These are phyloP conservation scores for Noctua janthina DNA, from an alignment of 2,888 invertebrate genomes.

Conservation along the genomic window DNA sequence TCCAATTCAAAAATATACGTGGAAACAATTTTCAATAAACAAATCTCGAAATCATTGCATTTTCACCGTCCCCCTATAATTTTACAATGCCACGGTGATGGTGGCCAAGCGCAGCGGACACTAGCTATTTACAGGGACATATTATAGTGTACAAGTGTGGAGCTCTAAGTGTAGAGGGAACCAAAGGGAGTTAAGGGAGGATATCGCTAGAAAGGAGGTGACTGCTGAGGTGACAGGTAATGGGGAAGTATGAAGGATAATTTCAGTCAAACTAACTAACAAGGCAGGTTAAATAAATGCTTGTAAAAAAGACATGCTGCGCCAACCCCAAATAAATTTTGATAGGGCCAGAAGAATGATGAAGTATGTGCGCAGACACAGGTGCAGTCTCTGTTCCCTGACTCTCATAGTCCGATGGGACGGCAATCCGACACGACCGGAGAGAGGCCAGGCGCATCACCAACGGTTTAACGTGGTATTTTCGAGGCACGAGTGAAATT, in stretches of 20 bases:
- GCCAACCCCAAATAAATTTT: not conserved
- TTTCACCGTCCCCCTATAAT: constrained; percentile 23
- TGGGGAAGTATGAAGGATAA: not conserved
- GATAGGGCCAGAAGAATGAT: not conserved
- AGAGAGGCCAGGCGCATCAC: not conserved
- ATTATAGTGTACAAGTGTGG: not conserved
- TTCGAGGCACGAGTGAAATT: no score
- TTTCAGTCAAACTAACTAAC: not conserved
- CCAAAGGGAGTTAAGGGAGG: not conserved
- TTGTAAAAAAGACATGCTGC: not conserved
- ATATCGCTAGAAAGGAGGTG: not conserved
- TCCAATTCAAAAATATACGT: constrained; percentile 12
- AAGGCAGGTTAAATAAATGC: not conserved
- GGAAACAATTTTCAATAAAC: constrained; percentile 57
- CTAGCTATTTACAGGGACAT: not conserved
- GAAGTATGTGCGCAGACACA: no score
- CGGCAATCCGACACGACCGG: no score
- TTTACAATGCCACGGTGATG: not conserved
- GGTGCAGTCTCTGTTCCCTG: not conserved
- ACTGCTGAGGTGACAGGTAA: not conserved
- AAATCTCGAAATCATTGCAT: constrained; percentile 16
- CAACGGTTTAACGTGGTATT: no score
- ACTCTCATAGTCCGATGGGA: not conserved
- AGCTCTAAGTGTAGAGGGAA: not conserved
- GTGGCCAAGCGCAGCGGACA: not conserved